Percentiles rank a stretch among this genome's conserved stretches.
phyloP scores from a whole-genome alignment of 2,888 invertebrate species.

The Iselma pallidipennis region DNA sequence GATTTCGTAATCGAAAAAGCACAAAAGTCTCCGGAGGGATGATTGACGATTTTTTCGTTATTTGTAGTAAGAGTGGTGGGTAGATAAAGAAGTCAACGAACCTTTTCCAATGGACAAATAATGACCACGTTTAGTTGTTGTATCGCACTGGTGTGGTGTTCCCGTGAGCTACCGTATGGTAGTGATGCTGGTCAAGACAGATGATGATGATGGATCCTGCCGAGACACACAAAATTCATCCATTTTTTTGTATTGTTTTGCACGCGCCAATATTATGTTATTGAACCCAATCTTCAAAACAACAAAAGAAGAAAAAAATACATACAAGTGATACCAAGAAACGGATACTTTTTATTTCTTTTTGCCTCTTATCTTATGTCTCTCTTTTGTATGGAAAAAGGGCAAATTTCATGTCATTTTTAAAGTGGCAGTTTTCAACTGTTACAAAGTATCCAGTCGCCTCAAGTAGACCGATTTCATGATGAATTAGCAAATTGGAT shows the following conservation, averaged over 20 bases:
- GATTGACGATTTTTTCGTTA: background rate
- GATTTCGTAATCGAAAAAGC: background rate
- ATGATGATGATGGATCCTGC: background rate
- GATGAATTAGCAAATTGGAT: background rate
- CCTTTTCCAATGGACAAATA: conserved; percentile 37
- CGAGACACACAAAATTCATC: background rate
- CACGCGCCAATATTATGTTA: background rate
- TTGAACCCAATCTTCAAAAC: background rate
- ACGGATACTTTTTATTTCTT: background rate
- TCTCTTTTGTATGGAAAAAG: background rate
- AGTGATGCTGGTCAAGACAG: background rate
- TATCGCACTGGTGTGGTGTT: background rate
- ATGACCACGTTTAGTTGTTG: conserved; percentile 22
- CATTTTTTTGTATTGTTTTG: background rate
- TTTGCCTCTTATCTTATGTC: background rate
- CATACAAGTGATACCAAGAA: background rate
- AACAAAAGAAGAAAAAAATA: background rate
- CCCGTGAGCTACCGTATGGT: conserved; percentile 10
- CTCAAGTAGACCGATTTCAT: background rate
- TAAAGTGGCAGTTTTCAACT: background rate
- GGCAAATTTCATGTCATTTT: background rate
- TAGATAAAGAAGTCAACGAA: conserved; percentile 30
- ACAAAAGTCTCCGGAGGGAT: background rate
- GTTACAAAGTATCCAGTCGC: background rate
- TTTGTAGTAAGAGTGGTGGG: background rate